A percentile compares a stretch with the other conserved stretches of the same genome.
Conservation (phyloP, 2,113 vertebrate species). For the Spermophilus dauricus region DNA sequence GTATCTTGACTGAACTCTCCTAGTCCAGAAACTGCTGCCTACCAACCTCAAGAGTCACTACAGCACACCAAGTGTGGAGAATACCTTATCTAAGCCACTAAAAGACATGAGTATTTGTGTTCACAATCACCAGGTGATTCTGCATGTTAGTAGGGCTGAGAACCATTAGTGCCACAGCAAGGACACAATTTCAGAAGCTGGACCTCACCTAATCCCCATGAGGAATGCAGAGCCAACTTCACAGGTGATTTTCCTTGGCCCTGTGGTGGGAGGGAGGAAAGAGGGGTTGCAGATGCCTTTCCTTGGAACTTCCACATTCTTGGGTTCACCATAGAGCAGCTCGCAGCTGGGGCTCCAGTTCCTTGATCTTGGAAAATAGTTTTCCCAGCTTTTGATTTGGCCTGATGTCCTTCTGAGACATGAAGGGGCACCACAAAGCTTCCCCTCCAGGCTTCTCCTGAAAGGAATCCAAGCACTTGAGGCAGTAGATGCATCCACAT, state of each 20-base stretch:
- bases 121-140: not conserved
- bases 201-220: not conserved
- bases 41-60: not conserved
- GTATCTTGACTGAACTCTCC: too few relatives aligned
- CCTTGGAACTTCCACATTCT: too few relatives aligned
- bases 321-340: not conserved
- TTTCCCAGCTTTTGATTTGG: rapidly evolving
- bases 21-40: not conserved
- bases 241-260: not conserved
- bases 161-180: not conserved
- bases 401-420: not conserved
- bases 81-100: not conserved
- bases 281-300: not conserved
- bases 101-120: not conserved
- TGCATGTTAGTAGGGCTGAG: not conserved
- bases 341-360: not conserved
- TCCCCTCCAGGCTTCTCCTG: not conserved
- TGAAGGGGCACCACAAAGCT: not conserved
- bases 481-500: not conserved
- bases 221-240: not conserved
- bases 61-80: not conserved
- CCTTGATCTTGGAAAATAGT: not conserved
- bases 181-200: not conserved
- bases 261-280: not conserved
- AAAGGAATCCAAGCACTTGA: not conserved